phyloP scores from a whole-genome alignment of 2,113 vertebrate genomes.

The Ammodytes marinus region DNA sequence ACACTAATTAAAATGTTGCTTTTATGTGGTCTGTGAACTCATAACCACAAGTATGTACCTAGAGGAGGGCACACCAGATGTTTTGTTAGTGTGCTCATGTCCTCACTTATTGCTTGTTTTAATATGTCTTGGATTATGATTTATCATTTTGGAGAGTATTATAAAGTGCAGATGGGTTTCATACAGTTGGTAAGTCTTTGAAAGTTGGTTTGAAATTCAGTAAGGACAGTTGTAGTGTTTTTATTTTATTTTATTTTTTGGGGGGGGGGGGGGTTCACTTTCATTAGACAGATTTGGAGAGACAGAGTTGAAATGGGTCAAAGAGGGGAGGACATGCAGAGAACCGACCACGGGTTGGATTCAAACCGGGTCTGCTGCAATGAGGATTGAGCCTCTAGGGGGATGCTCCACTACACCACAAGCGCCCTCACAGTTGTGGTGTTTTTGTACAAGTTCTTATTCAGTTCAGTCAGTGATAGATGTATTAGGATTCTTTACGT shows the following conservation, averaged over 20 bases:
- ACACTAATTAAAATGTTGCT: constrained; percentile 70
- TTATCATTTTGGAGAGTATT: constrained; percentile 13
- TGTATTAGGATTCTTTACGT: background rate
- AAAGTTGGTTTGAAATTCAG: constrained; percentile 3
- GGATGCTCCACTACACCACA: no score
- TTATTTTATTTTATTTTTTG: background rate
- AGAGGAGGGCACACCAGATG: constrained; percentile 38
- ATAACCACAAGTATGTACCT: constrained; percentile 11
- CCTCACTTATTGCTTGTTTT: constrained; percentile 9
- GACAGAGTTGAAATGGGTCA: no score
- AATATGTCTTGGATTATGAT: constrained; percentile 34
- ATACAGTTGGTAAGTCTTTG: background rate
- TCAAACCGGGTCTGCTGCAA: no score
- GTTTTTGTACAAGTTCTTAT: background rate
- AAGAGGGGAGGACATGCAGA: no score
- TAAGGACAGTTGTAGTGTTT: background rate
- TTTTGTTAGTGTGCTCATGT: background rate
- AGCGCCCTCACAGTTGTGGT: no score
- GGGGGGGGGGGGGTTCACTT: no score
- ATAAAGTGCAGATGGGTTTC: background rate
- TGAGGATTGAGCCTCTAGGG: no score
- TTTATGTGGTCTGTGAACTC: constrained; percentile 48
- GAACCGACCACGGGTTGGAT: no score
- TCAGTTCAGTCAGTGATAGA: background rate
- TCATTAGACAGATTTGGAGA: no score